phyloP scores from a whole-genome alignment of 2,888 invertebrate species.

The Holacanthella duospinosa region DNA sequence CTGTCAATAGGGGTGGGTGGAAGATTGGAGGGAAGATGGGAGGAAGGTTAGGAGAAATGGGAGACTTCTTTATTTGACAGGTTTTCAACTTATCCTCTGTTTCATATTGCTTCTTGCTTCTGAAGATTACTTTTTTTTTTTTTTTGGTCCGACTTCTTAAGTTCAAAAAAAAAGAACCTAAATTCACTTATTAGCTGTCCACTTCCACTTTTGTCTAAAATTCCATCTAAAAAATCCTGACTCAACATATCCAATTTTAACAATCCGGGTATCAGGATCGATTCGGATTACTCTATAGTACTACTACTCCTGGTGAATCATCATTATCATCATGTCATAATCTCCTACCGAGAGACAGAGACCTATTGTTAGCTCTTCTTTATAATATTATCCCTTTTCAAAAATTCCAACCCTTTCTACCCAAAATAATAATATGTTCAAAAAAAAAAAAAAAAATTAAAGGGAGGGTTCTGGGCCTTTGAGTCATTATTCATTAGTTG shows the following conservation, averaged over 20 bases:
- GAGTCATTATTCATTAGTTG: background rate
- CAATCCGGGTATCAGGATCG: conserved; percentile 26
- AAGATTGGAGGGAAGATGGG: no score
- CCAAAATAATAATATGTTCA: no score
- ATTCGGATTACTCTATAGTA: conserved; percentile 29
- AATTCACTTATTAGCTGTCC: background rate
- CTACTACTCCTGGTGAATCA: conserved; percentile 35
- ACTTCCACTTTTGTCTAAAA: background rate
- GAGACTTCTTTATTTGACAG: conserved; percentile 2
- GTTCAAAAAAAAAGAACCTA: background rate
- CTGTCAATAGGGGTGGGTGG: background rate
- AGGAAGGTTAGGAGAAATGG: background rate
- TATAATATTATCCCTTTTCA: background rate
- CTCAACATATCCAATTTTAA: conserved; percentile 9
- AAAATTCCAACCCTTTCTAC: background rate
- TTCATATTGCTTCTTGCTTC: conserved; percentile 1
- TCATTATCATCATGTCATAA: conserved; percentile 38
- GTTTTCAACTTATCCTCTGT: no score
- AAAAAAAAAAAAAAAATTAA: background rate
- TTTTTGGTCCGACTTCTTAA: background rate
- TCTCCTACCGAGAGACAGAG: conserved; percentile 14
- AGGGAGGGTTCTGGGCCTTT: background rate
- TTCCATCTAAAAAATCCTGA: background rate
- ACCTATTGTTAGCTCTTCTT: background rate
- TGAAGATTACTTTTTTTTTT: background rate